A percentile compares a stretch with the other conserved stretches of the same genome.
phyloP scores from a whole-genome alignment of 2,113 vertebrate species.

The Zosterops borbonicus region DNA sequence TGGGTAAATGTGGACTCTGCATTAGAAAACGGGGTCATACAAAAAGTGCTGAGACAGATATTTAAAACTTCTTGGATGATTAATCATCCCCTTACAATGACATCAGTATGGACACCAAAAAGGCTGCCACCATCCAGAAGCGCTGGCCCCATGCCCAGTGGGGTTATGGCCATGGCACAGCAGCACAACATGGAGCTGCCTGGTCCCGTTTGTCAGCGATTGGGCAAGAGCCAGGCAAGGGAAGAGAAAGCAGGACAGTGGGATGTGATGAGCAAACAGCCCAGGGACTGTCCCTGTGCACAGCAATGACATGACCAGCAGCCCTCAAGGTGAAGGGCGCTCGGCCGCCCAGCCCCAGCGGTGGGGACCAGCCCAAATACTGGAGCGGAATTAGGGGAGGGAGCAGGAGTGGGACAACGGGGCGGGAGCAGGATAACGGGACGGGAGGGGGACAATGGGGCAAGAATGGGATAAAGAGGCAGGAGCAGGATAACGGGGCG shows the following conservation, averaged over 20 bases:
- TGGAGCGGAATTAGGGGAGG: not conserved
- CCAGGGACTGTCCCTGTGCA: fast-evolving
- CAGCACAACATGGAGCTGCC: fast-evolving
- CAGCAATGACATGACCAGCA: too few relatives aligned
- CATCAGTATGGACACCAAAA: fast-evolving
- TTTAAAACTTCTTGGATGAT: not conserved
- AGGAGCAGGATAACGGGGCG: not conserved
- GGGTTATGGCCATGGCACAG: fast-evolving
- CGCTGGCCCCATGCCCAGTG: fast-evolving
- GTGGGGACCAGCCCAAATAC: not conserved
- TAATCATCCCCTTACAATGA: not conserved
- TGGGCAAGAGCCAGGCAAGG: fast-evolving
- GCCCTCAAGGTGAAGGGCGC: fast-evolving
- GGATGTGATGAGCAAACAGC: fast-evolving
- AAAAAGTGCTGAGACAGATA: not conserved
- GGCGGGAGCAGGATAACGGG: not conserved
- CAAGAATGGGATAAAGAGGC: too few relatives aligned
- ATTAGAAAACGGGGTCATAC: not conserved
- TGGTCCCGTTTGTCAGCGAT: fast-evolving
- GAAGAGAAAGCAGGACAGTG: too few relatives aligned
- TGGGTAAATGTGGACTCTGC: fast-evolving
- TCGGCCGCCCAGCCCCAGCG: not conserved
- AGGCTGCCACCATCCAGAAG: not conserved
- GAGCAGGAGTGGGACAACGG: not conserved
- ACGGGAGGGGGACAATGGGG: fast-evolving